Conservation (phyloP, 2,797 vertebrate genomes). For the Trichosurus vulpecula region DNA sequence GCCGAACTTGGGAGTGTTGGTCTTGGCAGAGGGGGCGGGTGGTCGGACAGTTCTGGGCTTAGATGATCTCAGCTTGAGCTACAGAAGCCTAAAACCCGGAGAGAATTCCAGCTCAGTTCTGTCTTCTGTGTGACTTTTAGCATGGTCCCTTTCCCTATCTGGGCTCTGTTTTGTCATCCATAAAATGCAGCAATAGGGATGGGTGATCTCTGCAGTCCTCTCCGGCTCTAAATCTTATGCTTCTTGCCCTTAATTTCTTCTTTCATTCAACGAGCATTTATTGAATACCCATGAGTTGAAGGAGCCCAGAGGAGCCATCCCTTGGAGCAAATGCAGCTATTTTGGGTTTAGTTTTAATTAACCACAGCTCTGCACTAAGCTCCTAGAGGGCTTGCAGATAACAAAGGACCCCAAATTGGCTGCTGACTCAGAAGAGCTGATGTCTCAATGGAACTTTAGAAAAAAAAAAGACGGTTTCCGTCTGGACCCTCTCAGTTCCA, state of each 20-base stretch:
- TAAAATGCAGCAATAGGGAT: constrained; percentile 19
- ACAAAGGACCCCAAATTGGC: neutral
- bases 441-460: neutral
- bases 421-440: neutral
- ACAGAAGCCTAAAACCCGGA: neutral
- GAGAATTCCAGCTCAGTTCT: neutral
- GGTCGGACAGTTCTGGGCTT: neutral
- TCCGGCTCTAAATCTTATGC: neutral
- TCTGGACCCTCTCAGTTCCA: neutral
- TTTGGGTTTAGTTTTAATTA: neutral
- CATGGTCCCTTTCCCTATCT: neutral
- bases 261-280: neutral
- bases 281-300: neutral
- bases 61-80: neutral
- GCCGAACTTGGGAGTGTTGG: neutral
- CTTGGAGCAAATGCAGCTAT: neutral
- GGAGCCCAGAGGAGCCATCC: neutral
- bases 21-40: neutral
- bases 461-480: neutral
- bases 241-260: neutral
- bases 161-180: constrained; percentile 8
- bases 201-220: constrained; percentile 2
- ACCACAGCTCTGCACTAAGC: neutral
- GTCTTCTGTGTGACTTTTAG: neutral
- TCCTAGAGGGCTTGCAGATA: neutral